Evolutionary conservation across 2,113 vertebrate species (phyloP), one percentile per base, ranked within the genome.

Genomic region (Cynoglossus semilaevis): DNA sequence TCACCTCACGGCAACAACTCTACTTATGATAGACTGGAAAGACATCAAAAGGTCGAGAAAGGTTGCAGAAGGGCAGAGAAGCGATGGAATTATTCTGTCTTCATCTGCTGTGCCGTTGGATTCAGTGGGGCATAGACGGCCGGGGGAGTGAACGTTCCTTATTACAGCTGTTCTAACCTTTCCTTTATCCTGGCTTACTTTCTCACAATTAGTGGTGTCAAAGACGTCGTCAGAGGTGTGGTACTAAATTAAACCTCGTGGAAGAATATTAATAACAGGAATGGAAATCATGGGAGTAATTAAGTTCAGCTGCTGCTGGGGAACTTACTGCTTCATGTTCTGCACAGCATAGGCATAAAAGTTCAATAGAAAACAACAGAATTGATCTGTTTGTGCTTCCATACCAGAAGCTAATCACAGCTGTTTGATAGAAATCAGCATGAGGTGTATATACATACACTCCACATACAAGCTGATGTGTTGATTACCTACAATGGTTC

Each of bases 11-110:
- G 48, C 8, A 8, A 63, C 63, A 66, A 70, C 22, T 60, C 52
- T 68, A 47, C 72, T 75, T 52, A 76, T 76, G 67, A 82, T 46
- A 44, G 40, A 70, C 68, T 72, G 61, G 82, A 76, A 83, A 74
- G 77, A 85, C 77, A 80, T 36, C 22, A 51, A 87, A 89, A 89
- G 87, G 88, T 88, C 85, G 88, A 18, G 40, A 87, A 88, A 88
- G 86, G 88, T 86, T 81, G 78, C 47, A 61, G 62, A 84, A 85
- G 81, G 82, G 80, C 82, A 74, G 70, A 43, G 49, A 57, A 22
- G 49, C 67, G 17, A 54, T 77, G 77, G 37, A 71, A 61, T 78
- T 72, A 62, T 38, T 70, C 59, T 16, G 61, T 70, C 59, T 67
- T 71, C 67, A 78, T 83, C 63, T 16, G 37, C 46, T 65, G 40